These are phyloP conservation scores for Lethenteron reissneri DNA, from an alignment of 2,113 vertebrate genomes.

Conservation along the genomic window DNA sequence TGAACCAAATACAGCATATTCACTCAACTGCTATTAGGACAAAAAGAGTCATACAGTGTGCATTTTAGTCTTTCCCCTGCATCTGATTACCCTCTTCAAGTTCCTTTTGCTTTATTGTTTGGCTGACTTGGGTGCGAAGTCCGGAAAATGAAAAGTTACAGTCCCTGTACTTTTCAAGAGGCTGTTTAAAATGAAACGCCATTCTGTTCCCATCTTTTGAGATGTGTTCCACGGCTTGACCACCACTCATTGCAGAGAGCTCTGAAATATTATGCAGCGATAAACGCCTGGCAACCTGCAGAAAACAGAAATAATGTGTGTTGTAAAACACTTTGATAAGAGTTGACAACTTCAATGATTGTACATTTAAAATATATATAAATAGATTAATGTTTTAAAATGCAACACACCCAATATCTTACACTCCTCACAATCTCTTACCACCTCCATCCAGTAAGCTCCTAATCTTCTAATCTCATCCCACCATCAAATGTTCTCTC, in stretches of 20 bases:
- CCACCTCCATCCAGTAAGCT: too few species aligned
- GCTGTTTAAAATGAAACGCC: conserved; percentile 25
- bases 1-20: not conserved
- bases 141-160: conserved; percentile 80
- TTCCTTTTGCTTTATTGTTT: conserved; percentile 36
- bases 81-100: conserved; percentile 46
- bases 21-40: not conserved
- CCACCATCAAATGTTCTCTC: not conserved
- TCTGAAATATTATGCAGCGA: conserved; percentile 41
- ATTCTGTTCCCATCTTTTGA: conserved; percentile 33
- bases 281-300: conserved; percentile 60
- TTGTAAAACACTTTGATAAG: not conserved
- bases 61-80: not conserved
- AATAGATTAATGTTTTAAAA: not conserved
- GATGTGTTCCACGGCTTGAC: conserved; percentile 57
- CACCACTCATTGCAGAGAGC: conserved; percentile 46
- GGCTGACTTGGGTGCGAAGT: conserved; percentile 27
- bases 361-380: not conserved
- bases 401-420: not conserved
- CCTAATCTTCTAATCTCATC: too few species aligned
- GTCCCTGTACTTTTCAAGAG: conserved; percentile 36
- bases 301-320: conserved; percentile 9
- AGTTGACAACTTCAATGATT: not conserved
- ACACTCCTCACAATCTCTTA: not conserved
- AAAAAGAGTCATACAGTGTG: not conserved